Base-by-base conservation (phyloP, 2,113 vertebrate species). In the Lanius ludovicianus region DNA sequence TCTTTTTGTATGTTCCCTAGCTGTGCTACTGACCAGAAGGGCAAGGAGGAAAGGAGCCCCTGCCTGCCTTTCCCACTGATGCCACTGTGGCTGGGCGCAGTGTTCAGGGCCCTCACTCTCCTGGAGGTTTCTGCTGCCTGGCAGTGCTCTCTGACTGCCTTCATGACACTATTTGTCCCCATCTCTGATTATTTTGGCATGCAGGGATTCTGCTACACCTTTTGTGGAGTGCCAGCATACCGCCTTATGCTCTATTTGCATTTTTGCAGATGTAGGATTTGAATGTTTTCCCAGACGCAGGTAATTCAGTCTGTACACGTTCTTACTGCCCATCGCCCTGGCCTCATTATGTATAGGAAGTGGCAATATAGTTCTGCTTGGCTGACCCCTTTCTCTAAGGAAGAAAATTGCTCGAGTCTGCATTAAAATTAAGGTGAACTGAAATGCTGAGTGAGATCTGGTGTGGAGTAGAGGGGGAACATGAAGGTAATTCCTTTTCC, bases 101-200 rank as follows among this genome's bases (percentile, higher is more conserved):
- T 5, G 1, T 42, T 74, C 23, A 33, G 16, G 44, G 6, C 28
- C 21, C 25, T 68, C 0, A 0, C 30, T 57, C 7, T 83, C 14
- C 53, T 65, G 24, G 25, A 11, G 23, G 5, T 56, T 47, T 77
- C 37, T 6, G 9, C 27, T 89, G 17, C 17, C 52, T 68, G 33
- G 15, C 13, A 17, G n/a, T 52, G 21, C 42, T 80, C 55, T 62
- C 16, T 57, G 64, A 15, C 30, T 67, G 30, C 41, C 67, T 68
- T 69, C 9, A 5, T 10, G 15, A 15, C 25, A 9, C 56, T 5
- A 7, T 35, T 68, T 42, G 11, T 70, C 59, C 25, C 52, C 33
- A 5, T 55, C 37, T 80, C 28, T 33, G 19, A 15, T 55, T 80
- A 69, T 79, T 39, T 65, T 49, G 50, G 25, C 0, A 0, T 41